phyloP scores from a whole-genome alignment of 1,140 invertebrate genomes.

The Branchinecta lindahli region DNA sequence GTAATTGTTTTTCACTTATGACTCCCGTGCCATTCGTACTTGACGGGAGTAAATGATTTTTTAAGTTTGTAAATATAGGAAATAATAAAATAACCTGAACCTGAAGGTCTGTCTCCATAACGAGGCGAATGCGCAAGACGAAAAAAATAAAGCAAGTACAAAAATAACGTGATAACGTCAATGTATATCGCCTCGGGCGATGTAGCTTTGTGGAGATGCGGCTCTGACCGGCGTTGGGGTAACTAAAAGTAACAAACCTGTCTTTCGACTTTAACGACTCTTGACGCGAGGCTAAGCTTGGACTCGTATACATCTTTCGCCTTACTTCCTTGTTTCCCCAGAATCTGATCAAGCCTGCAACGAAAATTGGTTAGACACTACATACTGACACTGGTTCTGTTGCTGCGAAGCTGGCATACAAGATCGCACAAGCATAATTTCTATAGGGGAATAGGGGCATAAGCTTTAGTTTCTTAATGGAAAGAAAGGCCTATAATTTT shows the following conservation, averaged over 20 bases:
- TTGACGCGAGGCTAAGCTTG: constrained; percentile 76
- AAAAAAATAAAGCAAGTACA: neutral
- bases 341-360: constrained; percentile 75
- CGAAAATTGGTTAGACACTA: constrained; percentile 14
- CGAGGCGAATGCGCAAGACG: neutral
- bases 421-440: too few relatives aligned
- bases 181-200: too few relatives aligned
- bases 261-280: constrained; percentile 88
- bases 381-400: neutral
- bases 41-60: too few relatives aligned
- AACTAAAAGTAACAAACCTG: constrained; percentile 43
- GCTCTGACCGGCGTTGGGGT: too few relatives aligned
- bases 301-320: constrained; percentile 85
- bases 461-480: neutral
- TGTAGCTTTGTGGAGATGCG: too few relatives aligned
- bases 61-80: neutral
- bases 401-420: neutral
- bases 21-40: too few relatives aligned
- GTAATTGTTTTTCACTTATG: too few relatives aligned
- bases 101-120: constrained; percentile 6
- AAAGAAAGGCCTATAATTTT: too few relatives aligned
- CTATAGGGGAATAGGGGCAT: too few relatives aligned
- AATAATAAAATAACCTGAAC: neutral
- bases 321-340: constrained; percentile 82
- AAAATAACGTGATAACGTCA: neutral